Evolutionary conservation across 2,888 invertebrate genomes (phyloP).

Genomic region (Oasisia sp.): DNA sequence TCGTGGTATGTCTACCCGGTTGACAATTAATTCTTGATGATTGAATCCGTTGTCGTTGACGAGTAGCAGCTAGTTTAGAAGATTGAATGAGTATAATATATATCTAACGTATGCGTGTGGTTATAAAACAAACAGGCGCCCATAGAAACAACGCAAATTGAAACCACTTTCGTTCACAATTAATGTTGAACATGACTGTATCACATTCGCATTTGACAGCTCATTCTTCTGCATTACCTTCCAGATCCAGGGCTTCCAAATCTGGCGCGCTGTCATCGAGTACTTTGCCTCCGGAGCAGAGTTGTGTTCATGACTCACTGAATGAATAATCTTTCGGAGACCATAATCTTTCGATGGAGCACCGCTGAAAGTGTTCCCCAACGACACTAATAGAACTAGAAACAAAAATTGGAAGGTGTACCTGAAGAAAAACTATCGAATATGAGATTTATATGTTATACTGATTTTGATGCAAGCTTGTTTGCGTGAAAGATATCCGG

Average conservation of each 20-base stretch:
- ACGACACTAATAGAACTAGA: too few species aligned
- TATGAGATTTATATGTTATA: too few species aligned
- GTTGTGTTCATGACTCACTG: background rate
- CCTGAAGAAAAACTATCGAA: too few species aligned
- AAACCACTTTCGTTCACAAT: background rate
- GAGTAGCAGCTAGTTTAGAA: background rate
- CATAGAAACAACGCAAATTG: background rate
- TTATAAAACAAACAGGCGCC: too few species aligned
- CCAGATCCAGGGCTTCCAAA: background rate
- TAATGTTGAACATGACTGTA: background rate
- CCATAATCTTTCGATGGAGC: background rate
- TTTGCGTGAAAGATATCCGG: too few species aligned
- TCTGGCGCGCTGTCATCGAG: constrained; percentile 5
- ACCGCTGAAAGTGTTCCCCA: too few species aligned
- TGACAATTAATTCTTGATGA: too few species aligned
- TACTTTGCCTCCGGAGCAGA: background rate
- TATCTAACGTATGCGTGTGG: background rate
- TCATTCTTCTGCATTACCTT: background rate
- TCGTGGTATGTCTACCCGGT: too few species aligned
- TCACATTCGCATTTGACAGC: background rate
- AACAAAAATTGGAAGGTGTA: too few species aligned
- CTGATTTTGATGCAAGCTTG: too few species aligned
- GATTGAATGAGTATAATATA: background rate
- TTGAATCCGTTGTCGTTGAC: too few species aligned
- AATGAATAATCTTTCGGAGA: background rate